Evolutionary conservation across 2,888 invertebrate species (phyloP).

Genomic region (Hymenopus coronatus): DNA sequence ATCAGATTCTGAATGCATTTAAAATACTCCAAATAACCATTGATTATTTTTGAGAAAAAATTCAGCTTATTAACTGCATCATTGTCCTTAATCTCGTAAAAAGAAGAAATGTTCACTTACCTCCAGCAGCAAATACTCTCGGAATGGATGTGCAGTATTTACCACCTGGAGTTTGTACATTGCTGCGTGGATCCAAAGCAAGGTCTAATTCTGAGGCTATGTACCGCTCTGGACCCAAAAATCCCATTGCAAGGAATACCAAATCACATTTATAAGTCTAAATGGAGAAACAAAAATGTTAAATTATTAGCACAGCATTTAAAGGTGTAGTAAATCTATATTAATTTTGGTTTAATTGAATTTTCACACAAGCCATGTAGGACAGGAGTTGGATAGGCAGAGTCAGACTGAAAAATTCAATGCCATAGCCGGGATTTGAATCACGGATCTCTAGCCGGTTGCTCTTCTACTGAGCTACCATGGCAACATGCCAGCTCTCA

Average conservation of each 20-base stretch:
- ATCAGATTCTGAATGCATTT: no score
- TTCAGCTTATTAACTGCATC: background rate
- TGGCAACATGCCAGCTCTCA: no score
- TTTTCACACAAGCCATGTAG: no score
- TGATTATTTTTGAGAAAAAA: background rate
- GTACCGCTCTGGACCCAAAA: slow-evolving; percentile 90
- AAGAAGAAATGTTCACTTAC: slow-evolving; percentile 51
- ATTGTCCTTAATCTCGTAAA: background rate
- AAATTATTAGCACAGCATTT: background rate
- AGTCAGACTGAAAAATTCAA: no score
- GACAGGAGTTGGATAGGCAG: no score
- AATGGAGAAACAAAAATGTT: background rate
- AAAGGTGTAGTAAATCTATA: no score
- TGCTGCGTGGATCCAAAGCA: slow-evolving; percentile 86
- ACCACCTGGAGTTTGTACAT: slow-evolving; percentile 76
- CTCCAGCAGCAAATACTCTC: slow-evolving; percentile 94
- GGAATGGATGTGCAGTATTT: slow-evolving; percentile 76
- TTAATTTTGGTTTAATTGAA: no score
- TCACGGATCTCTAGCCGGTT: no score
- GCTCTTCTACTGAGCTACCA: no score
- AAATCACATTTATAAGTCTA: slow-evolving; percentile 80
- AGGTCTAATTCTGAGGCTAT: slow-evolving; percentile 77
- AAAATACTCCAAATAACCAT: no score
- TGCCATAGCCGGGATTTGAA: no score
- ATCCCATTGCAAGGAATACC: slow-evolving; percentile 97